A percentile compares a stretch with the other conserved stretches of the same genome.
Conservation (phyloP, 2,888 invertebrate species). For the Melikaiella ostensackeni region DNA sequence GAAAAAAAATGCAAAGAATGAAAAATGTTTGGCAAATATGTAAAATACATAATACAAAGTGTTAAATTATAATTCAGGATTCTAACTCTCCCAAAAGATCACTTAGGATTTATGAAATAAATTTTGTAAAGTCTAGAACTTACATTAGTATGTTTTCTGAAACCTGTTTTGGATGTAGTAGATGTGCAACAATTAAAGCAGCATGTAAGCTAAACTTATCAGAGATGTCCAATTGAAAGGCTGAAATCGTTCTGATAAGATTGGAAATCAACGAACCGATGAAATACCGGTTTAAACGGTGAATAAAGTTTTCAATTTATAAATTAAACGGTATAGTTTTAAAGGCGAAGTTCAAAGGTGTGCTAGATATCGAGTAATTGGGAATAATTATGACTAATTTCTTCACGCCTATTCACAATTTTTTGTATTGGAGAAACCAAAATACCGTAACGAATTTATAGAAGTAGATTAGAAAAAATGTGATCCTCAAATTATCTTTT, state of each 20-base stretch:
- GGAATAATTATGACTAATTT: neutral
- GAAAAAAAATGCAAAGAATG: too few species aligned
- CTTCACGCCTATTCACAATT: neutral
- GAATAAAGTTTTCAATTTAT: slow-evolving; percentile 22
- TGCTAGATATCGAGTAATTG: neutral
- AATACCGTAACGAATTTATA: neutral
- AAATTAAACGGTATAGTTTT: neutral
- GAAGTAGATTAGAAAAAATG: neutral
- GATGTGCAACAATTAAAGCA: neutral
- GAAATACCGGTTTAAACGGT: slow-evolving; percentile 14
- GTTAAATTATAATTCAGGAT: too few species aligned
- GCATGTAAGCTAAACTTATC: neutral
- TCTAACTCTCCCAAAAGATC: too few species aligned
- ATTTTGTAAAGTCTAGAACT: too few species aligned
- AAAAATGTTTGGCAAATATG: too few species aligned
- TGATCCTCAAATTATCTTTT: neutral
- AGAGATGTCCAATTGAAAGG: neutral
- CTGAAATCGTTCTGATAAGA: slow-evolving; percentile 10
- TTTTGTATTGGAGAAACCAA: neutral
- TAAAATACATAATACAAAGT: too few species aligned
- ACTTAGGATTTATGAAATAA: too few species aligned
- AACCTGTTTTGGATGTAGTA: neutral
- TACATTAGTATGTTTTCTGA: too few species aligned
- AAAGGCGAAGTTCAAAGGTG: slow-evolving; percentile 1
- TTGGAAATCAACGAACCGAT: slow-evolving; percentile 19